Evolutionary conservation across 1,140 invertebrate genomes (phyloP).

Genomic region (Gyrodactylus bullatarudis): DNA sequence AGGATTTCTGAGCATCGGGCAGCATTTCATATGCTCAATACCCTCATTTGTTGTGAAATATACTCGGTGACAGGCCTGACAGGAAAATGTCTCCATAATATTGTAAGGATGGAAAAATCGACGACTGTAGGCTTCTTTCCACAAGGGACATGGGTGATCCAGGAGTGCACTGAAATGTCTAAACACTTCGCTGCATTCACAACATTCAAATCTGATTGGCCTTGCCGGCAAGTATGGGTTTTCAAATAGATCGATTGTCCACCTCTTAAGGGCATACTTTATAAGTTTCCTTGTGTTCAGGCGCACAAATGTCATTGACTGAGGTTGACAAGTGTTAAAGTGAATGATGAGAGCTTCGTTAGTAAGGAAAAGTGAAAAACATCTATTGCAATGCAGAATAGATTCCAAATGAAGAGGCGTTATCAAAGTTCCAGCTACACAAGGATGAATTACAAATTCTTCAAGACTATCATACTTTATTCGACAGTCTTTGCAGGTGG

Average conservation of each 20-base stretch:
- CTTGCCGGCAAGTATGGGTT: not conserved
- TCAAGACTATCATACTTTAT: not conserved
- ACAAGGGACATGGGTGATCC: not conserved
- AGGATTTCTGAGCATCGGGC: not conserved
- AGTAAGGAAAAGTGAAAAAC: not conserved
- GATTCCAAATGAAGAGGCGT: not conserved
- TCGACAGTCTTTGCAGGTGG: not conserved
- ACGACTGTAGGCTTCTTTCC: not conserved
- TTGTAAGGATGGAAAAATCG: not conserved
- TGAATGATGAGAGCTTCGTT: not conserved
- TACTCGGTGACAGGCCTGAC: not conserved
- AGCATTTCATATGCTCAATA: not conserved
- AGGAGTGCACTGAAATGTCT: not conserved
- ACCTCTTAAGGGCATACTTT: not conserved
- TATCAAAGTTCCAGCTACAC: not conserved
- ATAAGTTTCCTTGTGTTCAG: not conserved
- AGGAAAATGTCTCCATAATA: not conserved
- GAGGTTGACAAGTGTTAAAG: not conserved
- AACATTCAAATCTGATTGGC: not conserved
- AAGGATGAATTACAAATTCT: conserved; percentile 2
- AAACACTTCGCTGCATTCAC: not conserved
- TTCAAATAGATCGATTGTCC: not conserved
- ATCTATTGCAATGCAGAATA: conserved; percentile 1
- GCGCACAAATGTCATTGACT: not conserved
- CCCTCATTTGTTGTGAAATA: not conserved